phyloP scores from a whole-genome alignment of 92 coral and sea anemone species.

The Diadumene lineata region DNA sequence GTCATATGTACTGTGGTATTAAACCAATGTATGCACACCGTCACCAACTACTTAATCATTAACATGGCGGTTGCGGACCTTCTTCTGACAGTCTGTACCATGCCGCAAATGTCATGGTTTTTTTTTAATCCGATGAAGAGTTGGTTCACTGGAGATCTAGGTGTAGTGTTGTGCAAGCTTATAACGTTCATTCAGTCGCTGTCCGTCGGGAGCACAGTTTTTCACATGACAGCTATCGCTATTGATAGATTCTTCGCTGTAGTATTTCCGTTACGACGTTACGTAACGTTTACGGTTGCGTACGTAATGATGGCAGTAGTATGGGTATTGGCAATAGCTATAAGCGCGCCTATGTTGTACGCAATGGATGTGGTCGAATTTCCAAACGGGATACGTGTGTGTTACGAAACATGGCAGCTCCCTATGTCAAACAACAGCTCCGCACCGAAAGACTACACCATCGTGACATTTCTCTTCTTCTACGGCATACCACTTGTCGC shows the following conservation, averaged over 20 bases:
- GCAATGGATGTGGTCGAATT: conserved; percentile 33
- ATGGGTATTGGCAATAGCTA: conserved; percentile 60
- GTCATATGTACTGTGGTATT: conserved; percentile 66
- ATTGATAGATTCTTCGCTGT: conserved; percentile 79
- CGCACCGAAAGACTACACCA: conserved; percentile 52
- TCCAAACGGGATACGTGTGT: conserved; percentile 3
- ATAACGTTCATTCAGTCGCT: conserved; percentile 68
- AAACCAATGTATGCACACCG: conserved; percentile 78
- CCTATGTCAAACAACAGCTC: conserved; percentile 20
- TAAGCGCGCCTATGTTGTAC: conserved; percentile 62
- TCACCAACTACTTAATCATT: conserved; percentile 79
- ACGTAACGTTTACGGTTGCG: conserved; percentile 63
- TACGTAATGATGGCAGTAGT: conserved; percentile 60
- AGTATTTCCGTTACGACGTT: conserved; percentile 66
- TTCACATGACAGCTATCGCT: conserved; percentile 70
- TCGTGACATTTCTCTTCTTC: conserved; percentile 62
- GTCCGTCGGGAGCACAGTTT: conserved; percentile 77
- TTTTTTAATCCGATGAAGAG: conserved; percentile 14
- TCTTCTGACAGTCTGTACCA: conserved; percentile 63
- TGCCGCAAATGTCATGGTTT: conserved; percentile 49
- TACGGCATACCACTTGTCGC: conserved; percentile 62
- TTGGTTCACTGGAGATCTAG: conserved; percentile 52
- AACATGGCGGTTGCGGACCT: conserved; percentile 87
- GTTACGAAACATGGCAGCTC: conserved; percentile 64
- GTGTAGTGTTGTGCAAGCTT: conserved; percentile 57